Base-by-base conservation (phyloP, 2,797 vertebrate species). In the Rhyacichthys aspro region DNA sequence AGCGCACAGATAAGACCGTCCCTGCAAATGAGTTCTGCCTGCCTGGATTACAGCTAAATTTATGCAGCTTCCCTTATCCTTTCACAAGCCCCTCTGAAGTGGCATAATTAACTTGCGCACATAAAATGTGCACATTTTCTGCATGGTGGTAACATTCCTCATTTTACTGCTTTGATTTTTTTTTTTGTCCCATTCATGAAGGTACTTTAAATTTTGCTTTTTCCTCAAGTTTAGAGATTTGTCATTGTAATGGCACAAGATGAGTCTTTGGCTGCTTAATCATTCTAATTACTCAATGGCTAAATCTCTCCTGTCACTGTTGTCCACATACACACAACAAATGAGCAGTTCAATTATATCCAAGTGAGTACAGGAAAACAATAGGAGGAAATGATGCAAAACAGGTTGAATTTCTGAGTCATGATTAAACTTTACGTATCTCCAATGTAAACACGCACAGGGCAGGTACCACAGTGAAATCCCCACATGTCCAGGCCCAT, bases 31-130 rank as follows among this genome's bases (percentile, higher is more conserved):
- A 98, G 96, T 98, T 98, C 97, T 98, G 95, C 95, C 95, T 97
- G 96, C 96, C 94, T 97, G 96, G 96, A 98, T 98, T 98, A 98
- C 95, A 95, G 95, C 95, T 98, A 98, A 98, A 98, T 98, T 97
- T 98, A 98, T 98, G 96, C 97, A 97, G 96, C 93, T 94, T 93
- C 92, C 95, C 95, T 98, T 97, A 98, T 98, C 97, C 96, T 95
- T 96, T 95, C 93, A 94, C 94, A 95, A 95, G 95, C 95, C 94
- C 92, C 94, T 98, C 95, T 98, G 96, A 98, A 98, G 97, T 97
- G 94, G 94, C 93, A 95, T 98, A 98, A 98, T 98, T 98, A 98
- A 98, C 96, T 98, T 95, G 95, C 93, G 94, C 95, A 96, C 94
- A 97, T 95, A 95, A 98, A 96, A 96, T 96, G 94, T 96, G 94